These are phyloP conservation scores for Tipula lateralis DNA, from an alignment of 2,888 invertebrate genomes.

Conservation along the genomic window DNA sequence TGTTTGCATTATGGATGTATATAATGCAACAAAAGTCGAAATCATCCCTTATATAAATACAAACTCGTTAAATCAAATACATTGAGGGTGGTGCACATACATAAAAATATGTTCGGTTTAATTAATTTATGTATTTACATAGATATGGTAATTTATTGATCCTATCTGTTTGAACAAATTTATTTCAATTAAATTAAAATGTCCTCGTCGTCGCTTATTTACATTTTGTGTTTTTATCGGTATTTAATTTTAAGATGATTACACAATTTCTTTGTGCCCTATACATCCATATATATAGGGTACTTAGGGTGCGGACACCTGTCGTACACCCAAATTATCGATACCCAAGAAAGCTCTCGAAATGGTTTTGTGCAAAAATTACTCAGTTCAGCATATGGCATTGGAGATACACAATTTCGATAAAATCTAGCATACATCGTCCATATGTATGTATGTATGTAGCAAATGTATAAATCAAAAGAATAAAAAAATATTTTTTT, in stretches of 20 bases:
- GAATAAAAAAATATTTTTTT: background rate
- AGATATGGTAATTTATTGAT: background rate
- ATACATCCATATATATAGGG: background rate
- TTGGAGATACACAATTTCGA: background rate
- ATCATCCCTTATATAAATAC: background rate
- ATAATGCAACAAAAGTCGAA: constrained; percentile 24
- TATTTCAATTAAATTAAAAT: constrained; percentile 11
- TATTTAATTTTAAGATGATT: constrained; percentile 1
- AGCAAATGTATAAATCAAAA: constrained; percentile 14
- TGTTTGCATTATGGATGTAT: background rate
- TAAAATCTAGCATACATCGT: background rate
- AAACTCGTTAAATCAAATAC: background rate
- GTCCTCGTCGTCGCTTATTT: background rate
- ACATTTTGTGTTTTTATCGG: background rate
- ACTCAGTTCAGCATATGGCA: background rate
- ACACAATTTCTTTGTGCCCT: background rate
- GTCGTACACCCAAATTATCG: no score
- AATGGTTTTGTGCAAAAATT: background rate
- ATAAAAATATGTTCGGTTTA: background rate
- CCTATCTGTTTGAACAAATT: background rate
- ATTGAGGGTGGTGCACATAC: background rate
- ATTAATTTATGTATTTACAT: background rate
- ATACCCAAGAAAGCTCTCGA: no score
- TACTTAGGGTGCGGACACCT: background rate
- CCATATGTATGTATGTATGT: background rate